Evolutionary conservation across 2,797 vertebrate genomes (phyloP), one percentile per base, ranked within the genome.

Genomic region (Pogonophryne albipinna): DNA sequence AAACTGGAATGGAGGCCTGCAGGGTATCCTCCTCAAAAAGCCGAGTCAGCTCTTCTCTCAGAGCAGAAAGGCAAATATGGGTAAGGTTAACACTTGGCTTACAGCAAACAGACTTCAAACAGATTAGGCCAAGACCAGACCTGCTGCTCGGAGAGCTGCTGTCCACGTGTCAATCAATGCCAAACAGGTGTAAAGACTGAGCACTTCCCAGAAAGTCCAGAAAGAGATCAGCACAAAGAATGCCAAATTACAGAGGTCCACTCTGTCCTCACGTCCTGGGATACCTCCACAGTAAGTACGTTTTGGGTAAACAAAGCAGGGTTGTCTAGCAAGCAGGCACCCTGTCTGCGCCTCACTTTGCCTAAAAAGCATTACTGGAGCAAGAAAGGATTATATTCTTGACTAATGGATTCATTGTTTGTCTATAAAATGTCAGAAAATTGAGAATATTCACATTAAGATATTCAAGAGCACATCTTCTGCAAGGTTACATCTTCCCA

Each of bases 71-170:
- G 66, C 83, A 91, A 88, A 88, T 53, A 80, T 44, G 66, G 68
- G 81, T 53, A 66, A 57, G 68, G 71, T 72, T 79, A 84, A 84
- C 89, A 79, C 80, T 56, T 71, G 68, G 83, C 77, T 87, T 76
- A 74, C 31, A 81, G 83, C 80, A 91, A 89, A 89, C 78, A 89
- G 14, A 77, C 71, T 83, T 88, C 79, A 90, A 90, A 93, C 59
- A 77, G 71, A 82, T n/a, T 66, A 57, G 44, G 74, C 69, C 84
- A 85, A 81, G 90, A 88, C 80, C 86, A 85, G 85, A 78, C 89
- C 73, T 19, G 86, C 79, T 68, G 50, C 71, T 66, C 42, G 51
- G 53, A 76, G 67, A 72, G 74, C 77, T 75, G 78, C 78, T 53
- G 67, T 27, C 81, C 83, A 78, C 50, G 67, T 82, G 84, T 85